phyloP scores from a whole-genome alignment of 1,140 invertebrate genomes.

The Pseudoatta argentina region DNA sequence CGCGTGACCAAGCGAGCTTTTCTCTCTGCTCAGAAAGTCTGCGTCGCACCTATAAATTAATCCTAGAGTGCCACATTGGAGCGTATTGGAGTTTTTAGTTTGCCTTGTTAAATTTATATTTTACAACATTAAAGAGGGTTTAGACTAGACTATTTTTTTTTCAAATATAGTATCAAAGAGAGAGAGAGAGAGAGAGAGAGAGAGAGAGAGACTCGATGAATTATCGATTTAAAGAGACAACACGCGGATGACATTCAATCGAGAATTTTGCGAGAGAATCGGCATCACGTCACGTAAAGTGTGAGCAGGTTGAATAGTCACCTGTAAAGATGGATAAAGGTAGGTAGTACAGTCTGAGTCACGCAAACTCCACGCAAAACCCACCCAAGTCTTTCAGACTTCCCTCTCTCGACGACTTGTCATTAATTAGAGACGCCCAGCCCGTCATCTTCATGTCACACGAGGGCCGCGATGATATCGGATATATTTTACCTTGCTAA shows the following conservation, averaged over 20 bases:
- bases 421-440: slow-evolving; percentile 72
- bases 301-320: slow-evolving; percentile 59
- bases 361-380: slow-evolving; percentile 67
- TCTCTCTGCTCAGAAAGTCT: background rate
- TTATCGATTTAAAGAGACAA: slow-evolving; percentile 26
- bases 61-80: background rate
- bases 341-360: slow-evolving; percentile 60
- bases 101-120: slow-evolving; percentile 22
- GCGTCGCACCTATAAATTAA: slow-evolving; percentile 30
- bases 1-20: slow-evolving; percentile 32
- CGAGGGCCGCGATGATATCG: slow-evolving; percentile 16
- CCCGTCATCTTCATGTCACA: slow-evolving; percentile 68
- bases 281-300: slow-evolving; percentile 45
- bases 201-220: slow-evolving; percentile 41
- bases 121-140: background rate
- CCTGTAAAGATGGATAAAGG: slow-evolving; percentile 40
- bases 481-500: slow-evolving; percentile 32
- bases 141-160: background rate
- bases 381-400: slow-evolving; percentile 4
- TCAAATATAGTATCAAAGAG: background rate
- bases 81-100: background rate
- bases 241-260: background rate
- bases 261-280: slow-evolving; percentile 29
- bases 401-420: slow-evolving; percentile 35
- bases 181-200: background rate